Evolutionary conservation across 1,140 invertebrate genomes (phyloP), one percentile per base, ranked within the genome.

Genomic region (Dreissena rostriformis): DNA sequence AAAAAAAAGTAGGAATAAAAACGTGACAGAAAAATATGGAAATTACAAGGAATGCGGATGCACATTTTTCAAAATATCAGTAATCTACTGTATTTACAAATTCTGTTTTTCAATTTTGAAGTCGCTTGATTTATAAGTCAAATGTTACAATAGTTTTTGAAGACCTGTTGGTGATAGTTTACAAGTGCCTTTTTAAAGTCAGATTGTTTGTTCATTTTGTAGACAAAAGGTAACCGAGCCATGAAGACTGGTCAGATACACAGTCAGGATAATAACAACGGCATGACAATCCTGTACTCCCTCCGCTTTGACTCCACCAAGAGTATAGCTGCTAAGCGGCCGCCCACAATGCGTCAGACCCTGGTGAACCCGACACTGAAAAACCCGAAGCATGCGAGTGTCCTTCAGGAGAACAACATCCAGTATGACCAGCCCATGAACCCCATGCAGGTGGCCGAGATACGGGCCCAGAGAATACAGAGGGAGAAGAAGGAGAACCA

Each of bases 221-320:
- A 94, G 92, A 94, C 93, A n/a, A 96, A 96, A 93, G 95, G 95
- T 10, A 96, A 95, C 88, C 94, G 96, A 51, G 95, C 96, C 28
- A 95, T 97, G 88, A 95, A 96, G 87, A 98, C 97, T 10, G 96
- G 96, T 15, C 97, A 98, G 88, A 91, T 98, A 10, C 97, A 96
- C 91, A 94, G 95, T 52, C 96, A 97, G 89, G 97, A 98, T 90
- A 98, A 96, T 91, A 98, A 98, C 92, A 93, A 94, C 66, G 96
- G 96, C 15, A 96, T 96, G 90, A 96, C 96, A 52, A 95, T 95
- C 85, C 92, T 96, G 75, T 96, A 96, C 92, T 95, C 94, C 63
- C 94, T 96, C n/a, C 95, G 96, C 80, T 97, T 97, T 90, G 97
- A 98, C 80, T 95, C 95, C 0, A 96, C 98, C 85, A 97, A 97